phyloP scores from a whole-genome alignment of 2,113 vertebrate genomes.

The Pedetes capensis region DNA sequence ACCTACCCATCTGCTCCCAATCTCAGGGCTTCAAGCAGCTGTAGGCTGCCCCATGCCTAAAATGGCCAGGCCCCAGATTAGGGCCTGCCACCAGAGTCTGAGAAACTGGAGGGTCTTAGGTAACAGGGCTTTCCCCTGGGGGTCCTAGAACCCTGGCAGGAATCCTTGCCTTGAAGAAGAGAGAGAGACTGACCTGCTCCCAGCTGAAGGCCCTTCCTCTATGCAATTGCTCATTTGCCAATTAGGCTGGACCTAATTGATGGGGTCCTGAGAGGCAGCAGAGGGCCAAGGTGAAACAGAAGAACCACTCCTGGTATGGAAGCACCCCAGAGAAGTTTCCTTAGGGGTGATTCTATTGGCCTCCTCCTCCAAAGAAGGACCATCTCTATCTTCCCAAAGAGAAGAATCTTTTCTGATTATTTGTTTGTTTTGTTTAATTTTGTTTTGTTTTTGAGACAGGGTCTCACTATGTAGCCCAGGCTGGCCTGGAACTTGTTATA shows the following conservation, averaged over 20 bases:
- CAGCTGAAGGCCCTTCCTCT: not conserved
- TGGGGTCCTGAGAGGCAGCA: not conserved
- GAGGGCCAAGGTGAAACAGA: accelerated
- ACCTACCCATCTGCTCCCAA: too few species aligned
- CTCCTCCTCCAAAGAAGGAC: not conserved
- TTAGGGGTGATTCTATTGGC: not conserved
- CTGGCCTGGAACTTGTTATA: too few species aligned
- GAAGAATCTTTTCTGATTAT: not conserved
- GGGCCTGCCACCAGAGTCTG: not conserved
- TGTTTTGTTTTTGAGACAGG: too few species aligned
- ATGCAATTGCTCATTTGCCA: not conserved
- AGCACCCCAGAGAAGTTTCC: not conserved
- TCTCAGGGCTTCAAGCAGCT: not conserved
- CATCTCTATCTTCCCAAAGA: not conserved
- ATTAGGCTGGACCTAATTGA: not conserved
- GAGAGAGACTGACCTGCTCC: not conserved
- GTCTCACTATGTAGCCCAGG: too few species aligned
- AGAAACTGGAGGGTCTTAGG: not conserved
- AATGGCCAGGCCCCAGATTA: not conserved
- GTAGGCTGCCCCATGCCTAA: not conserved
- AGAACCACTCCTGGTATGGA: too few species aligned
- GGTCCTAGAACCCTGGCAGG: not conserved
- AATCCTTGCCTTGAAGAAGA: not conserved
- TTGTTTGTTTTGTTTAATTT: too few species aligned
- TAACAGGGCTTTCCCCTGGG: not conserved